Evolutionary conservation across 2,888 invertebrate species (phyloP), one percentile per base, ranked within the genome.

Genomic region (Epiblema foenella): DNA sequence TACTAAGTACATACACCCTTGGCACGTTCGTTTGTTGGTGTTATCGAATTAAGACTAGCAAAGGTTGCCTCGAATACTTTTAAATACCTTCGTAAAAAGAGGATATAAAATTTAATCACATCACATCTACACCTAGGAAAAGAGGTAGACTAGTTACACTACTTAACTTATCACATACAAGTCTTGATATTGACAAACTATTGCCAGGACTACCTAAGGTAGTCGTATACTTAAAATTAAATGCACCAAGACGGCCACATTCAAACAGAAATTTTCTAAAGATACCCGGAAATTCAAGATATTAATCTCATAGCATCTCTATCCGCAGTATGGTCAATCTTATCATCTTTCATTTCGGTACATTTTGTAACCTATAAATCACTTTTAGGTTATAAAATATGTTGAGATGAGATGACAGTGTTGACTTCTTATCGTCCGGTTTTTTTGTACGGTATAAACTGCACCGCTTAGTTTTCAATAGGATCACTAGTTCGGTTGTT

Each of bases 1-100:
- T 78, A 78, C 85, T 80, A 81, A 75, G 57, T 76, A 78, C 75
- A 74, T 76, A 78, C 75, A 74, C 75, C 68, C 68, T 79, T 80
- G 81, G 84, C 86, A 84, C 80, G 75, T 79, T 79, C 78, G 75
- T 78, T 76, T 74, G 77, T 76, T 77, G 76, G 71, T 79, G 79
- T 78, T 67, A 58, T 73, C 71, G 78, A 81, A 79, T 46, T 79
- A 83, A 79, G 79, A 77, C 75, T 73, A 71, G 70, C 70, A 56
- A 66, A 68, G 70, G 78, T 75, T 77, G 69, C 78, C 77, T 77
- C 77, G 70, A 76, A 79, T 77, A 79, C 76, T 73, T 79, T 74
- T 74, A 69, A 72, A 75, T 76, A 74, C 69, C 68, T 63, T 62
- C 65, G 57, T 77, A 79, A 75, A 77, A 75, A 74, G 73, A 77